These are phyloP conservation scores for Acleris cristana DNA, from an alignment of 2,888 invertebrate genomes.

Conservation along the genomic window DNA sequence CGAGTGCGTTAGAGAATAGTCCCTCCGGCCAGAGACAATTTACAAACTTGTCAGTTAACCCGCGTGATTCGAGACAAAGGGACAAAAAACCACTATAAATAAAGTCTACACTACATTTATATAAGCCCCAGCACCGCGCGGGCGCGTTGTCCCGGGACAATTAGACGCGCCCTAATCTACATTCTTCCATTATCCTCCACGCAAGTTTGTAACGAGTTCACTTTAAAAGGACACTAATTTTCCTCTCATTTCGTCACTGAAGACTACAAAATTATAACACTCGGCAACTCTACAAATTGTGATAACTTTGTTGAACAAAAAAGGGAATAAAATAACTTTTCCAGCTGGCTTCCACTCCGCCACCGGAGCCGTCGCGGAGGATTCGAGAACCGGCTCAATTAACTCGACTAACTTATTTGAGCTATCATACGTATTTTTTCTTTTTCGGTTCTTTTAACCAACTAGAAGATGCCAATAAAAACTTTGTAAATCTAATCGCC, in stretches of 20 bases:
- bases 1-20: too few species aligned
- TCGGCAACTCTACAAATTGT: slow-evolving; percentile 57
- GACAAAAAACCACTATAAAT: background rate
- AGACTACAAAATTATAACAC: slow-evolving; percentile 48
- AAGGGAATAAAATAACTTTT: slow-evolving; percentile 58
- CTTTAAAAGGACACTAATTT: slow-evolving; percentile 47
- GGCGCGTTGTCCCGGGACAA: slow-evolving; percentile 21
- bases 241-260: slow-evolving; percentile 45
- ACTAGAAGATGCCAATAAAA: background rate
- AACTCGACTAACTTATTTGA: slow-evolving; percentile 60
- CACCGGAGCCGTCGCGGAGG: slow-evolving; percentile 65
- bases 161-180: slow-evolving; percentile 39
- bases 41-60: too few species aligned
- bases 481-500: too few species aligned
- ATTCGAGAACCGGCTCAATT: slow-evolving; percentile 70
- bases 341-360: slow-evolving; percentile 67
- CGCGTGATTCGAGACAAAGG: background rate
- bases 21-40: too few species aligned
- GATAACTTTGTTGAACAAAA: slow-evolving; percentile 59
- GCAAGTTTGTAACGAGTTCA: slow-evolving; percentile 45
- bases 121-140: background rate
- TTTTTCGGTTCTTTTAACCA: slow-evolving; percentile 46
- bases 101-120: background rate
- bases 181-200: slow-evolving; percentile 40
- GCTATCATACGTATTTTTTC: slow-evolving; percentile 52